phyloP scores from a whole-genome alignment of 2,797 vertebrate species.

The Lepidocolaptes lacrymiger region DNA sequence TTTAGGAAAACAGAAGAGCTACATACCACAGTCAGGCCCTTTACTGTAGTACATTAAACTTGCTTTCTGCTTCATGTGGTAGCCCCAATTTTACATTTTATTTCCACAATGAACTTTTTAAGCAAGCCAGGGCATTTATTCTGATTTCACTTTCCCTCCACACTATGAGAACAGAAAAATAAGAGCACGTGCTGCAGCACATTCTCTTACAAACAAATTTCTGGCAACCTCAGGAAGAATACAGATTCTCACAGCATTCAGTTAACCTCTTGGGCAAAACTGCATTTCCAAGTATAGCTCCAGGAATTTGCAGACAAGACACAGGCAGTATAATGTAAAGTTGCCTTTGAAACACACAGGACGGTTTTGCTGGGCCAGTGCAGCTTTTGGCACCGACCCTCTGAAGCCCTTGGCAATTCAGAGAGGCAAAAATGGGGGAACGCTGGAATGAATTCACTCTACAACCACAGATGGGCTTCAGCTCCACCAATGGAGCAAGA shows the following conservation, averaged over 20 bases:
- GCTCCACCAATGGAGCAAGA: neutral
- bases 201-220: neutral
- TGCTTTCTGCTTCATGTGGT: neutral
- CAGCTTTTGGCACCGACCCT: neutral
- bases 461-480: neutral
- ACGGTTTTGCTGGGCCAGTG: neutral
- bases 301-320: neutral
- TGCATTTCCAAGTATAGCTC: neutral
- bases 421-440: slow-evolving; percentile 26
- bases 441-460: neutral
- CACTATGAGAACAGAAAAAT: neutral
- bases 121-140: neutral
- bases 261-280: slow-evolving; percentile 12
- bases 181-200: neutral
- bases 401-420: slow-evolving; percentile 8
- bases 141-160: neutral
- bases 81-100: neutral
- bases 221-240: neutral
- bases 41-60: neutral
- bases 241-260: neutral
- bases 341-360: neutral
- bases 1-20: neutral
- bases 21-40: neutral
- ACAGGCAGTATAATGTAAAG: neutral
- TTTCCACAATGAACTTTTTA: neutral